Conservation (phyloP, 1,140 invertebrate species). For the Conus ventricosus region DNA sequence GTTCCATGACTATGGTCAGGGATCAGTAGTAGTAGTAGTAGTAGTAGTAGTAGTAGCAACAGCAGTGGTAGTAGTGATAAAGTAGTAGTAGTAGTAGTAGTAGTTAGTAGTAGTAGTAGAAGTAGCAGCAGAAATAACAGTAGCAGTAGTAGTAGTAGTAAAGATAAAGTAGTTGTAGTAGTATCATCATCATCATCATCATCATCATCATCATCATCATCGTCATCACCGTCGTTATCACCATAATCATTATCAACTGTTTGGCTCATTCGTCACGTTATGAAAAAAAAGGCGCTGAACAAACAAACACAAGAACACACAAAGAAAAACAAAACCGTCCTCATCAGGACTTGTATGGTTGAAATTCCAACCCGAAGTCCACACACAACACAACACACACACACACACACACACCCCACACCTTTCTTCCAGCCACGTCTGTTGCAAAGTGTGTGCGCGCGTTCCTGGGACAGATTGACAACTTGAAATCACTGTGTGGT, state of each 20-base stretch:
- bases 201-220: background rate
- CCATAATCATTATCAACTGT: background rate
- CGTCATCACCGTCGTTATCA: background rate
- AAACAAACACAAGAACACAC: no score
- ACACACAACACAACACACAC: no score
- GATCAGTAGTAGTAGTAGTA: background rate
- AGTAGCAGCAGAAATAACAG: background rate
- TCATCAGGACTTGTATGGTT: no score
- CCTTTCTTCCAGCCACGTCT: no score
- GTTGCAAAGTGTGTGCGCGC: no score
- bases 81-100: background rate
- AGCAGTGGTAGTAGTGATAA: no score
- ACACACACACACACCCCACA: no score
- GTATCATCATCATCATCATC: constrained; percentile 6
- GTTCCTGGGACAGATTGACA: no score
- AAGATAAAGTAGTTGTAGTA: background rate
- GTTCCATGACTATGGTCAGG: background rate
- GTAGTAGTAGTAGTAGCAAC: background rate
- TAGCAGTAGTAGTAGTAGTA: background rate
- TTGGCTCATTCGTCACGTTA: background rate
- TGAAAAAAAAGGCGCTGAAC: no score
- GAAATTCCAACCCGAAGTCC: no score
- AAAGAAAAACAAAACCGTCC: no score
- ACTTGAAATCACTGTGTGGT: no score
- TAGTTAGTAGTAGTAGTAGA: constrained; percentile 3